Evolutionary conservation across 2,888 invertebrate species (phyloP).

Genomic region (Caenorhabditis sp.): DNA sequence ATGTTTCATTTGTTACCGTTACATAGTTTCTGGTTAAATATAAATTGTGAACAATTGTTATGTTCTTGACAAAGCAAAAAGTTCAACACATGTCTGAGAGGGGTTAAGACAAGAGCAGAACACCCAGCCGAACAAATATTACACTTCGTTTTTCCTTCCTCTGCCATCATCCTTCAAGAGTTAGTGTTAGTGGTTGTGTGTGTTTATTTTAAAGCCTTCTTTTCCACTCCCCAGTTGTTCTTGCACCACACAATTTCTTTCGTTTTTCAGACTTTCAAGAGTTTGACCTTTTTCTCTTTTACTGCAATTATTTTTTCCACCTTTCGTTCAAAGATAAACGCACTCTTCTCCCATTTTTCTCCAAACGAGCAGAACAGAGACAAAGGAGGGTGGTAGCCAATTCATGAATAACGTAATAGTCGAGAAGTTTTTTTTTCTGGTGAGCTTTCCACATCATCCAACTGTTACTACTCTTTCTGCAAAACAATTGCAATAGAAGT

Average conservation of each 20-base stretch:
- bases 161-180: slow-evolving; percentile 40
- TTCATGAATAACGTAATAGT: slow-evolving; percentile 23
- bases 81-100: slow-evolving; percentile 34
- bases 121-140: slow-evolving; percentile 52
- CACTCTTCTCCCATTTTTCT: neutral
- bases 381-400: slow-evolving; percentile 7
- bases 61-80: no score
- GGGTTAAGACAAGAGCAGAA: slow-evolving; percentile 24
- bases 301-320: neutral
- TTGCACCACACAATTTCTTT: neutral
- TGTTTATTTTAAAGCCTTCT: slow-evolving; percentile 57
- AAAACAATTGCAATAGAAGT: no score
- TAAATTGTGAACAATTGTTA: no score
- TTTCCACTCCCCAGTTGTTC: neutral
- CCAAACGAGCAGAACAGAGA: neutral
- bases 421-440: slow-evolving; percentile 7
- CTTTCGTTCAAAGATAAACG: neutral
- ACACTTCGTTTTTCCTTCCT: slow-evolving; percentile 29
- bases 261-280: neutral
- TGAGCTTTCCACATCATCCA: neutral
- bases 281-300: neutral
- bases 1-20: neutral
- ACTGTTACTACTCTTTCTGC: neutral
- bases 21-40: no score
- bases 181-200: slow-evolving; percentile 49